Base-by-base conservation (phyloP, 2,888 invertebrate species). In the Caenorhabditis japonica region DNA sequence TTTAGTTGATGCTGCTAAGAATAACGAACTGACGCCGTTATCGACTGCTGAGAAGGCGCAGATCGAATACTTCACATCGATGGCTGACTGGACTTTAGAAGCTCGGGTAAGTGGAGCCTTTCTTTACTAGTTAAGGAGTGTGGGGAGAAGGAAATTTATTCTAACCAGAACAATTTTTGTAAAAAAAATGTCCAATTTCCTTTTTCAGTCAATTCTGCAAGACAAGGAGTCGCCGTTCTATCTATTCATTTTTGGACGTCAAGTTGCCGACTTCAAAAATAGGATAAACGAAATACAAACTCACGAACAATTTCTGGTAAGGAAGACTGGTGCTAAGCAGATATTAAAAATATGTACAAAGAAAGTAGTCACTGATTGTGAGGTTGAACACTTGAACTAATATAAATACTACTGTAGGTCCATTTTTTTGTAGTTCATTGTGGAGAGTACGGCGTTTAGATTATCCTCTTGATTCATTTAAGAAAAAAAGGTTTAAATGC, bases 71-170 rank as follows among this genome's bases (percentile, higher is more conserved):
- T 66, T 56, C 66, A 51, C 33, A 12, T 15, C 56, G 41, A 56
- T 66, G 66, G 56, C 56, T n/a, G 56, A 66, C 25, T 66, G 66
- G 66, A 66, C 66, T n/a, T 27, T 66, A 43, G 66, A 66, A 10
- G 66, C 66, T 36, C 49, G 66, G 3, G 66, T 66, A 21, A 66
- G 66, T 56, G 39, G 3, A 38, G 34, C n/a, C n/a, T n/a, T n/a
- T n/a, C n/a, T n/a, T n/a, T n/a, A n/a, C n/a, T n/a, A n/a, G n/a
- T n/a, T n/a, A n/a, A n/a, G n/a, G n/a, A n/a, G n/a, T n/a, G n/a
- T n/a, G n/a, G n/a, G n/a, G n/a, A 30, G 30, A 7, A 17, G 15
- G 17, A 12, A 47, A n/a, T n/a, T n/a, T n/a, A n/a, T n/a, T n/a
- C n/a, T n/a, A n/a, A n/a, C n/a, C n/a, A n/a, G n/a, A n/a, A n/a